Base-by-base conservation (phyloP, 2,888 invertebrate genomes). In the Tyria jacobaeae region DNA sequence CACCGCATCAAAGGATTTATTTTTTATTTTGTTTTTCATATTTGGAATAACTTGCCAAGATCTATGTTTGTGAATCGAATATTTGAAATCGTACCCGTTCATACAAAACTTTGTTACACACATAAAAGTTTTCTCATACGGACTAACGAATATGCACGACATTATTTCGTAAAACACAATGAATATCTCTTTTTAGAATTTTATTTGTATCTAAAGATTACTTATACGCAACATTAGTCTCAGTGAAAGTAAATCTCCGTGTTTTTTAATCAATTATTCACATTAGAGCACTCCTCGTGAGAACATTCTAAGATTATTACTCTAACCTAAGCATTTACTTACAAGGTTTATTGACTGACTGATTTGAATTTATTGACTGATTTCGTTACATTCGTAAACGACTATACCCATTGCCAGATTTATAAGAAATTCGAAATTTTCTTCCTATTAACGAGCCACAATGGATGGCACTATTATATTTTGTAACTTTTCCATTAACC, bases 221-320 rank as follows among this genome's bases (percentile, higher is more conserved):
- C 7, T 5, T 53, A 64, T 54, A 60, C 34, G 55, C 67, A 62
- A 67, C 25, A 53, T 72, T 61, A 41, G 60, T 35, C 10, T 55
- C 7, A 15, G 72, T 61, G 64, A 72, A 72, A 72, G 68, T 51
- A 24, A 60, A 57, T 41, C 14, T 53, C 17, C n/a, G 31, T 31
- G 39, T 31, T 25, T 37, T 17, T 3, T 39, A 64, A 75, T 67
- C 64, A 62, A 71, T 72, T 71, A 59, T 48, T 63, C 35, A 48
- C 48, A 47, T 65, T 47, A 54, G 31, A 10, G 9, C 27, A 34
- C 44, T 5, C 44, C 17, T 47, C 48, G 14, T 52, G 39, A 57
- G 61, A 64, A 31, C 35, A 37, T 50, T 48, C 54, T 53, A 4
- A 27, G 3, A 27, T 27, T 27, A 27, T 27, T 27, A 27, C 3